A percentile compares a stretch with the other conserved stretches of the same genome.
Evolutionary conservation across 2,888 invertebrate species (phyloP).

Genomic region (Ormyrus nitidulus): DNA sequence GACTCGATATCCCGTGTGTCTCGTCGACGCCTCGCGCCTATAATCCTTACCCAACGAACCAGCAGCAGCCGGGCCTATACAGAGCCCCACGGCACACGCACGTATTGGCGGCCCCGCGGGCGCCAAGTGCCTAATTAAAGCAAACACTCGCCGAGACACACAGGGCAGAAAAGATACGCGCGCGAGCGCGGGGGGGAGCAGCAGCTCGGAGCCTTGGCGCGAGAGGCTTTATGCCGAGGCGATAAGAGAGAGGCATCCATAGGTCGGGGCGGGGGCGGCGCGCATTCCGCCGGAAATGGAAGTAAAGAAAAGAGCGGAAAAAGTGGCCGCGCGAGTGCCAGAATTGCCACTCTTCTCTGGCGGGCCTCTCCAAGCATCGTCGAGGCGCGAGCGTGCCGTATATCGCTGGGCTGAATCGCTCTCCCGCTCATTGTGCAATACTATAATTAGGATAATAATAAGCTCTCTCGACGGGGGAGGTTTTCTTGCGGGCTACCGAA

Average conservation of each 20-base stretch:
- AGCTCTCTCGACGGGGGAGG: constrained; percentile 66
- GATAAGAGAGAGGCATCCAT: constrained; percentile 5
- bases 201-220: constrained; percentile 63
- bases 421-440: constrained; percentile 73
- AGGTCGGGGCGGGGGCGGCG: constrained; percentile 59
- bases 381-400: constrained; percentile 57
- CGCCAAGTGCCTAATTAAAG: constrained; percentile 77
- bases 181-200: constrained; percentile 29
- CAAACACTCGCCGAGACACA: constrained; percentile 74
- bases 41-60: constrained; percentile 75
- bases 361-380: constrained; percentile 67
- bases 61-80: constrained; percentile 69
- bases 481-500: constrained; percentile 68
- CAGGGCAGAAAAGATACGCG: background rate
- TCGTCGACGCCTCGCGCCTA: constrained; percentile 64
- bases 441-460: constrained; percentile 76
- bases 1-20: constrained; percentile 34
- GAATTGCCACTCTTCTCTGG: constrained; percentile 74
- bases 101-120: constrained; percentile 31
- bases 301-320: constrained; percentile 60
- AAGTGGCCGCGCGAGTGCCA: constrained; percentile 70
- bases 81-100: constrained; percentile 62
- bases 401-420: constrained; percentile 56
- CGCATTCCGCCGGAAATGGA: constrained; percentile 37
- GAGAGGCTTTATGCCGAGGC: constrained; percentile 50